Conservation (phyloP, 2,888 invertebrate genomes). For the Drosophila subsilvestris region DNA sequence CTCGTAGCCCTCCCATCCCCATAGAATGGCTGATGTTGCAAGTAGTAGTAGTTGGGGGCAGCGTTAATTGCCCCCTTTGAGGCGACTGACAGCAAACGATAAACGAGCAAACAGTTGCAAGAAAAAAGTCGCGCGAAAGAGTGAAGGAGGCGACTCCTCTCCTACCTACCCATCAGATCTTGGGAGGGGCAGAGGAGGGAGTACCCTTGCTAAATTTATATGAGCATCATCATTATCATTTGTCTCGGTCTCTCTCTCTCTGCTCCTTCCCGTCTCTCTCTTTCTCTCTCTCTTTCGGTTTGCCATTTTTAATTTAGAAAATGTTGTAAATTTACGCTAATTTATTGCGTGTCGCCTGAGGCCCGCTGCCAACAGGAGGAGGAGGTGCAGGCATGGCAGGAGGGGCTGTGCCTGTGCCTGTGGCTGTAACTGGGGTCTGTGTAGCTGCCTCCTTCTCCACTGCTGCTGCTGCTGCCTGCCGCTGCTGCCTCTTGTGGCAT, state of each 20-base stretch:
- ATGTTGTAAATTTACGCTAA: conserved; percentile 80
- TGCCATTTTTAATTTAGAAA: conserved; percentile 79
- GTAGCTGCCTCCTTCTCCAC: background rate
- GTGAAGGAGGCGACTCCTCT: conserved; percentile 22
- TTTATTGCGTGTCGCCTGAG: conserved; percentile 77
- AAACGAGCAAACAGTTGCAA: conserved; percentile 76
- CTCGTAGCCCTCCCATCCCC: conserved; percentile 18
- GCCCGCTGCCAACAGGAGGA: conserved; percentile 43
- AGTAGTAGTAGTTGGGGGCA: conserved; percentile 47
- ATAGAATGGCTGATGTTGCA: conserved; percentile 19
- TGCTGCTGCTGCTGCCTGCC: conserved; percentile 5
- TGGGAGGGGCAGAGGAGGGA: background rate
- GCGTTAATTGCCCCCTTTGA: conserved; percentile 78
- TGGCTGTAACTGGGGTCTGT: background rate
- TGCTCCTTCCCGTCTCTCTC: background rate
- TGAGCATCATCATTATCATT: conserved; percentile 56
- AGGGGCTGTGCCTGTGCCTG: background rate
- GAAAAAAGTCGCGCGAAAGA: conserved; percentile 35
- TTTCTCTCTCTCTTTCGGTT: conserved; percentile 27
- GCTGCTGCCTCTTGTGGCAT: conserved; percentile 48
- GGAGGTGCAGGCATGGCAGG: conserved; percentile 13
- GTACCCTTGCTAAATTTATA: conserved; percentile 62
- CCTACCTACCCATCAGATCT: background rate
- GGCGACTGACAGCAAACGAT: conserved; percentile 75
- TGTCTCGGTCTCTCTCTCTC: conserved; percentile 20